Base-by-base conservation (phyloP, 2,888 invertebrate genomes). In the Melitaea athalia region DNA sequence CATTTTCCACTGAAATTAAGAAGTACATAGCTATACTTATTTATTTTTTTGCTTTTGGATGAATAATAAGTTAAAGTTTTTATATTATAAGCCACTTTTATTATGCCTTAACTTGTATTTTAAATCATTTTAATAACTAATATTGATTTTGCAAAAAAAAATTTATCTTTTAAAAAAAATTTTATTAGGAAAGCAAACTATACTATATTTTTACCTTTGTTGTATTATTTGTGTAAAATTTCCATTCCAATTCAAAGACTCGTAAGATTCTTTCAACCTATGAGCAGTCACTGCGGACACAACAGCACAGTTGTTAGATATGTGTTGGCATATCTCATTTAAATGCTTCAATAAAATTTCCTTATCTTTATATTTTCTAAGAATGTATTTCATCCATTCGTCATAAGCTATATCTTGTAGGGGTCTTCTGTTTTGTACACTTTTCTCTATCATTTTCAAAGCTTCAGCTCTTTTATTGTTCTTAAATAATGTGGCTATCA, bases 401-500 rank as follows among this genome's bases (percentile, higher is more conserved):
- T 88, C 79, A 75, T 93, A 95, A 8, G 93, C 93, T 66, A 82
- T 78, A 75, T 93, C 86, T 67, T 83, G 81, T 4, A 94, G 88
- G 55, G 88, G 87, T 69, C 92, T 89, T 59, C 81, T 82, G 12
- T 84, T 72, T 68, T 83, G 79, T 6, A 94, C 73, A 83, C 95
- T 93, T 81, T 94, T 93, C 6, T 92, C 80, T n/a, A 96, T 83
- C 17, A 95, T 74, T 68, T 92, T 86, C 93, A 95, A 94, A 0
- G 95, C 97, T 63, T 94, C 78, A 53, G 93, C 85, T 63, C 91
- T 87, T 72, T 94, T 94, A 60, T 93, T 87, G 69, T 94, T 87
- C 69, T 82, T 84, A 80, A 96, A 95, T 2, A 96, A 94, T 64
- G 95, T 94, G 14, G 85, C 79, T 71, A 94, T 88, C 33, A 95